Conservation (phyloP, 2,888 invertebrate species). For the Zhuqinia jingwanae region DNA sequence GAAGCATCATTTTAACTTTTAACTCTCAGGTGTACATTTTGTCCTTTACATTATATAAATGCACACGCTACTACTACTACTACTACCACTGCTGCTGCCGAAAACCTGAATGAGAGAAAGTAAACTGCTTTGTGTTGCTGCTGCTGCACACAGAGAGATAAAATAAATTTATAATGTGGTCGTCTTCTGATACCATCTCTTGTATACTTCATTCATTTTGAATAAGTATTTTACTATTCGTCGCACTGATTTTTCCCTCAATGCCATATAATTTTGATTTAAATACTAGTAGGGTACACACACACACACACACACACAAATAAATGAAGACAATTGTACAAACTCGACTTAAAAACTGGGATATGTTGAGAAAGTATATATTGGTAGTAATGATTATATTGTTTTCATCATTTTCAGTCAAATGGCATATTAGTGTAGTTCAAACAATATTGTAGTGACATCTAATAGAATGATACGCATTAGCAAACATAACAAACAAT, state of each 20-base stretch:
- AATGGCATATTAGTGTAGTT: no score
- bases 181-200: background rate
- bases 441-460: no score
- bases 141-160: background rate
- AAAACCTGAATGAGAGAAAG: conserved; percentile 39
- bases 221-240: background rate
- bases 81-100: no score
- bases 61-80: background rate
- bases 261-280: conserved; percentile 9
- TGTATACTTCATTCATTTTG: background rate
- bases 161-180: conserved; percentile 40
- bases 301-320: background rate
- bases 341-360: no score
- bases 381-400: no score
- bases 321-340: no score
- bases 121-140: background rate
- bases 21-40: conserved; percentile 45
- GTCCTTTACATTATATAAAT: conserved; percentile 35
- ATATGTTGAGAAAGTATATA: no score
- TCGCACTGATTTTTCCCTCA: background rate
- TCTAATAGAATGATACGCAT: no score
- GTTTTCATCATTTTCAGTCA: no score
- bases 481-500: no score
- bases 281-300: conserved; percentile 20
- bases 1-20: conserved; percentile 46